A percentile compares a stretch with the other conserved stretches of the same genome.
These are phyloP conservation scores for Sebastes glaucus DNA, from an alignment of 2,797 vertebrate genomes.

Conservation along the genomic window DNA sequence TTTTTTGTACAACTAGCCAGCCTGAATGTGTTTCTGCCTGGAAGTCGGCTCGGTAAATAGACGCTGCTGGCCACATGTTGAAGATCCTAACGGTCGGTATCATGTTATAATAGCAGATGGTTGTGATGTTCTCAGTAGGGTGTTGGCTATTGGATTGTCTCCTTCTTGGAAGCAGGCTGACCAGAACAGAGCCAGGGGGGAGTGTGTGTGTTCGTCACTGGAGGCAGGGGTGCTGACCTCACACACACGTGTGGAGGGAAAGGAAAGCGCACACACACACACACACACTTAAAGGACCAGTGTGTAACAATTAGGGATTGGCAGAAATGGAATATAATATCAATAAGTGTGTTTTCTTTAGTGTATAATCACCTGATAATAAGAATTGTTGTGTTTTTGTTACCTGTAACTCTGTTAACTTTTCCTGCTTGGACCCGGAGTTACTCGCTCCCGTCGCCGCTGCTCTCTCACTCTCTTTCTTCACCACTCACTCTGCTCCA, in stretches of 20 bases:
- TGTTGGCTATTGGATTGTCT: slow-evolving; percentile 62
- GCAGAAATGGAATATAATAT: fast-evolving
- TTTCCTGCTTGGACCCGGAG: too few species aligned
- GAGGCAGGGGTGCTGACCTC: slow-evolving; percentile 26
- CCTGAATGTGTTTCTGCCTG: slow-evolving; percentile 21
- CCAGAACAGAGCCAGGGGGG: slow-evolving; percentile 20
- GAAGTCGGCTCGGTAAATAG: slow-evolving; percentile 23
- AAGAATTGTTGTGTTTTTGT: too few species aligned
- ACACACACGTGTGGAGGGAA: neutral
- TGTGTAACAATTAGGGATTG: too few species aligned
- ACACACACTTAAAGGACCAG: too few species aligned
- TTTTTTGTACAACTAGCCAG: neutral
- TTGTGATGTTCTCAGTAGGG: slow-evolving; percentile 69
- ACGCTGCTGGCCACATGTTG: slow-evolving; percentile 27
- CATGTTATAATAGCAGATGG: slow-evolving; percentile 59
- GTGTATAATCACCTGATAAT: too few species aligned
- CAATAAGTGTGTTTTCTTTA: too few species aligned
- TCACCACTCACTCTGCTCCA: too few species aligned
- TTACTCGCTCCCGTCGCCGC: too few species aligned
- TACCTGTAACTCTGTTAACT: too few species aligned
- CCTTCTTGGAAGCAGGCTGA: slow-evolving; percentile 50
- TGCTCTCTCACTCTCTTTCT: too few species aligned
- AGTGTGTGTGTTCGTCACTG: slow-evolving; percentile 4
- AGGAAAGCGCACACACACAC: neutral
- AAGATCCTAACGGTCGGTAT: neutral